Evolutionary conservation across 2,888 invertebrate species (phyloP).

Genomic region (Hypena proboscidalis): DNA sequence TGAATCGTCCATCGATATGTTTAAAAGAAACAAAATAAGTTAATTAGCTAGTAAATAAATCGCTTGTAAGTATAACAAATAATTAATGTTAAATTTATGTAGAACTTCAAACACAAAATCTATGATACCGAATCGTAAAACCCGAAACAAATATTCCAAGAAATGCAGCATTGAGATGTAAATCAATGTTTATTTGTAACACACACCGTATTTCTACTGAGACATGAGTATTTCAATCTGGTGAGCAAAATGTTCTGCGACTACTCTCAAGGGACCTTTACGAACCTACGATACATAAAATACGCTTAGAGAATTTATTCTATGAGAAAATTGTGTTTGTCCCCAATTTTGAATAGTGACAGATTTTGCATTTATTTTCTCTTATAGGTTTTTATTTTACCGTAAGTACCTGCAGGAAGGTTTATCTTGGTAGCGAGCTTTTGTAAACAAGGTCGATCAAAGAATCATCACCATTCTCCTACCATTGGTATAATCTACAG

Average conservation of each 20-base stretch:
- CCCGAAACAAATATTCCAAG: constrained; percentile 37
- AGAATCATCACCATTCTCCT: too few relatives aligned
- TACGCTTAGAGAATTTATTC: constrained; percentile 26
- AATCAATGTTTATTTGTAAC: constrained; percentile 51
- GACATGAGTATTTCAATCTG: constrained; percentile 43
- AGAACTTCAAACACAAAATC: background rate
- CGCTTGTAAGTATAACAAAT: too few relatives aligned
- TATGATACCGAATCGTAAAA: constrained; percentile 15
- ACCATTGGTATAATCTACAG: too few relatives aligned
- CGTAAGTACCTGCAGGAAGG: constrained; percentile 17
- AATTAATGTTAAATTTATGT: too few relatives aligned
- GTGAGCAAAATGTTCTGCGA: constrained; percentile 17
- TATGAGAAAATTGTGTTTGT: constrained; percentile 31
- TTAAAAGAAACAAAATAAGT: too few relatives aligned
- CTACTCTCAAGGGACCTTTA: constrained; percentile 19
- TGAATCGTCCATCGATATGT: too few relatives aligned
- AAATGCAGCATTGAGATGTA: constrained; percentile 40
- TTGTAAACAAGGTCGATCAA: too few relatives aligned
- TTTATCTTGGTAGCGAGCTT: constrained; percentile 23
- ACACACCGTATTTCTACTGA: constrained; percentile 40
- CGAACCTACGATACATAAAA: constrained; percentile 16
- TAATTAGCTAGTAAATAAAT: too few relatives aligned
- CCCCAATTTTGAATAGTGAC: constrained; percentile 29
- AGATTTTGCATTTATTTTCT: constrained; percentile 30
- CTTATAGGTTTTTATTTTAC: constrained; percentile 26